Conservation (phyloP, 30 jellyfish, hydroid and myxozoan genomes). For the Aurelia aurita region DNA sequence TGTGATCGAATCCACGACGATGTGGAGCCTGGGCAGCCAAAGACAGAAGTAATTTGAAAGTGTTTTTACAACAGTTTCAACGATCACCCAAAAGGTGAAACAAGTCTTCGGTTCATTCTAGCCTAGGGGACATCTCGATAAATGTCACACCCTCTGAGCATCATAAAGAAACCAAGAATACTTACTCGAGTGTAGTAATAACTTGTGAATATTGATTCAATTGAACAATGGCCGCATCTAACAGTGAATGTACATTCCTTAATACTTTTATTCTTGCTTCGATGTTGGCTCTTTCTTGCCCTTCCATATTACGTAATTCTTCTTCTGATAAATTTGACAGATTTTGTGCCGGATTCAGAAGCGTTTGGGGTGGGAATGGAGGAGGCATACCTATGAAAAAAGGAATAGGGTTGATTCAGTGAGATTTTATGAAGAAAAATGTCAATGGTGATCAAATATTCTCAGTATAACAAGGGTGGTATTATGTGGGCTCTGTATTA, state of each 20-base stretch:
- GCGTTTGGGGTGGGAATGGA: slow-evolving; percentile 64
- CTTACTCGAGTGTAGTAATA: slow-evolving; percentile 82
- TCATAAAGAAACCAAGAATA: neutral
- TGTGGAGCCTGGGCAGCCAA: too few relatives aligned
- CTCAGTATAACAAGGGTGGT: too few relatives aligned
- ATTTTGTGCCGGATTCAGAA: slow-evolving; percentile 46
- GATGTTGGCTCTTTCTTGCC: slow-evolving; percentile 98
- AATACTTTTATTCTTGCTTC: slow-evolving; percentile 94
- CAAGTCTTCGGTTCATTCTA: too few relatives aligned
- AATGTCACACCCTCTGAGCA: too few relatives aligned
- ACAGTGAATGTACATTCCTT: slow-evolving; percentile 90
- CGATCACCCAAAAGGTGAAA: too few relatives aligned
- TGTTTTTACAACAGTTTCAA: too few relatives aligned
- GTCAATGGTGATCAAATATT: too few relatives aligned
- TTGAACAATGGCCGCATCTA: slow-evolving; percentile 95
- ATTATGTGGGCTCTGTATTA: too few relatives aligned
- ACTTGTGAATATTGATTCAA: slow-evolving; percentile 92
- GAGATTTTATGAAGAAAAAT: too few relatives aligned
- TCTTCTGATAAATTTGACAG: slow-evolving; percentile 78
- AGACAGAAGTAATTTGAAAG: too few relatives aligned
- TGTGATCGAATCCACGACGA: too few relatives aligned
- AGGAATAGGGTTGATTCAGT: neutral
- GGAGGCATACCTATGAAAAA: slow-evolving; percentile 75
- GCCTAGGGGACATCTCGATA: too few relatives aligned
- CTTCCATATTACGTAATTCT: slow-evolving; percentile 93